A percentile compares a stretch with the other conserved stretches of the same genome.
These are phyloP conservation scores for Linurgus olivaceus DNA, from an alignment of 2,797 vertebrate genomes.

Conservation along the genomic window DNA sequence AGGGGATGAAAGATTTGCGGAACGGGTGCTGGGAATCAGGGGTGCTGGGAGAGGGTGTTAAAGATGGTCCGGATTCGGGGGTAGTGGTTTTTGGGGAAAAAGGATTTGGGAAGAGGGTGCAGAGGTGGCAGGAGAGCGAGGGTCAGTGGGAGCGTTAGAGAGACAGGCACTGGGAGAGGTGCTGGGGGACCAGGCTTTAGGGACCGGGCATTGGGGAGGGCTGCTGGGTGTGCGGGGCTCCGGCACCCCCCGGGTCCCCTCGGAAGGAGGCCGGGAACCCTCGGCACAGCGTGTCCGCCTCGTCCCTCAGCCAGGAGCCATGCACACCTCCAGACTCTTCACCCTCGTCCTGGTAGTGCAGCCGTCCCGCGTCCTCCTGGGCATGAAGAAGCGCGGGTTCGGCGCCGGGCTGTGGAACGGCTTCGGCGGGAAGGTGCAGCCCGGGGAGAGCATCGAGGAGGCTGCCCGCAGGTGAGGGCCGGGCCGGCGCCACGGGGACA, in stretches of 20 bases:
- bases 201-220: background rate
- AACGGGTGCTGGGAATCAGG: background rate
- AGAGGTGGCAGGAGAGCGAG: background rate
- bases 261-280: background rate
- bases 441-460: constrained; percentile 87
- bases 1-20: background rate
- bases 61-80: background rate
- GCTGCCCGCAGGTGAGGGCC: constrained; percentile 86
- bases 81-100: too few species aligned
- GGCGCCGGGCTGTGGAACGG: constrained; percentile 93
- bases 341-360: constrained; percentile 90
- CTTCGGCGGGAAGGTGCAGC: constrained; percentile 92
- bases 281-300: background rate
- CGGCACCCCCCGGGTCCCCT: too few species aligned
- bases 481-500: fast-evolving
- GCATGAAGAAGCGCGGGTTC: constrained; percentile 96
- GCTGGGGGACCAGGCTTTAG: background rate
- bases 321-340: constrained; percentile 82
- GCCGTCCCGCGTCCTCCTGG: constrained; percentile 85
- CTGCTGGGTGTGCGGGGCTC: background rate
- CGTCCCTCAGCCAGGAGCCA: constrained; percentile 22
- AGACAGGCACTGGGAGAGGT: fast-evolving
- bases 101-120: background rate
- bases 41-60: background rate
- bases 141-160: background rate